A percentile compares a stretch with the other conserved stretches of the same genome.
These are phyloP conservation scores for Puntigrus tetrazona DNA, from an alignment of 2,113 vertebrate species.

Conservation along the genomic window DNA sequence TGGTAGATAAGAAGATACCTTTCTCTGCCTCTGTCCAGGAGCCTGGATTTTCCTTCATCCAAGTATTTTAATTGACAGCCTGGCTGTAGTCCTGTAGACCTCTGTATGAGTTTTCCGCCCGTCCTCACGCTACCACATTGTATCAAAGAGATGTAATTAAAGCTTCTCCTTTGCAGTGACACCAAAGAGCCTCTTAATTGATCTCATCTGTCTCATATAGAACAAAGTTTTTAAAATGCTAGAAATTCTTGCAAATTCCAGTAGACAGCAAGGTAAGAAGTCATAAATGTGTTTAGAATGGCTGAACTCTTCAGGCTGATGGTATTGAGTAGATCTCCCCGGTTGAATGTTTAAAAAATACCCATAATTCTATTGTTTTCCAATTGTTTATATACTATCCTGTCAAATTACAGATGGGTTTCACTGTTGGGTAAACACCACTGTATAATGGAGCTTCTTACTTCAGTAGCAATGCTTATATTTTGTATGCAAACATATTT, in stretches of 20 bases:
- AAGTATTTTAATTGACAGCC: conserved; percentile 45
- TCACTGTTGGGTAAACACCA: not conserved
- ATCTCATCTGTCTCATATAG: not conserved
- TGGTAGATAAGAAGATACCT: conserved; percentile 28
- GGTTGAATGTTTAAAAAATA: not conserved
- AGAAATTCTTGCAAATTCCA: not conserved
- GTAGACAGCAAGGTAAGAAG: not conserved
- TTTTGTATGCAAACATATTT: not conserved
- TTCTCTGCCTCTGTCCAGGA: not conserved
- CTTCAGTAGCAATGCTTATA: not conserved
- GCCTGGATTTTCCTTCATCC: not conserved
- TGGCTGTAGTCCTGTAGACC: conserved; percentile 23
- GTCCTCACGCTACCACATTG: not conserved
- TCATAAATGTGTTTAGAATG: not conserved
- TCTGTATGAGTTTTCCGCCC: conserved; percentile 19
- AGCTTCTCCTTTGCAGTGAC: not conserved
- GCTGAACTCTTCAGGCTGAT: not conserved
- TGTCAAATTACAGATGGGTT: not conserved
- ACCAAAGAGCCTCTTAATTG: conserved; percentile 14
- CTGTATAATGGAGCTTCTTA: not conserved
- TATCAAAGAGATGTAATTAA: conserved; percentile 37
- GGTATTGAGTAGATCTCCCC: not conserved
- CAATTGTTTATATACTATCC: not conserved
- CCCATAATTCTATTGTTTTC: not conserved
- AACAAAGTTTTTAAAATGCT: not conserved